Evolutionary conservation across 2,113 vertebrate genomes (phyloP), one percentile per base, ranked within the genome.

Genomic region (Nerophis ophidion): DNA sequence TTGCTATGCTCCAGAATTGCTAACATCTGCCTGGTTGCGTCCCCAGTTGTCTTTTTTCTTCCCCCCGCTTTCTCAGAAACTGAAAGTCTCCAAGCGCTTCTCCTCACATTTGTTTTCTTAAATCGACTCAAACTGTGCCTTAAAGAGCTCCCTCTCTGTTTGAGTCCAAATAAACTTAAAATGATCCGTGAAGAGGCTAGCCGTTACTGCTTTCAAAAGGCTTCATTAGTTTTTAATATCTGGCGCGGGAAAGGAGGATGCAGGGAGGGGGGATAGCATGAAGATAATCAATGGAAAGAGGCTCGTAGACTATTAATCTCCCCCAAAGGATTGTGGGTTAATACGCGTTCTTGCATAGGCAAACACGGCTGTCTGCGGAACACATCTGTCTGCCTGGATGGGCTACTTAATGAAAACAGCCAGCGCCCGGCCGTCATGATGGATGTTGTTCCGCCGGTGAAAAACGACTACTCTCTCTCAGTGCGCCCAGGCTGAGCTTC

Each of bases 171-270:
- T 87, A 89, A 56, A 88, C 81, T 68, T 85, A 90, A 90, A 90
- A 91, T 91, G 89, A 89, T 87, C 83, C 87, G 84, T 90, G 88
- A 90, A 89, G 82, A 84, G 75, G 66, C 81, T 78, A 50, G 73
- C 67, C 16, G 72, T 84, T 86, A 79, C 70, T 73, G 54, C 86
- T 82, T 86, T 86, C 86, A 86, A 76, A 83, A 89, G 86, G 88
- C 90, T 89, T 90, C 90, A 91, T 90, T 90, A 90, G 84, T 89
- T 90, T 91, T 90, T 89, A 90, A 90, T 89, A 90, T 88, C 81
- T 72, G 81, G 81, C 82, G 73, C 71, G 72, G 75, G 72, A 75
- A 81, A 71, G 76, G 80, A 84, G 77, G 40, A 11, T 3, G 40
- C 40, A 11, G 40, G 11, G n/a, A 12, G 49, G 17, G 76, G 78